These are phyloP conservation scores for Irena cyanogastra DNA, from an alignment of 2,113 vertebrate species.

Conservation along the genomic window DNA sequence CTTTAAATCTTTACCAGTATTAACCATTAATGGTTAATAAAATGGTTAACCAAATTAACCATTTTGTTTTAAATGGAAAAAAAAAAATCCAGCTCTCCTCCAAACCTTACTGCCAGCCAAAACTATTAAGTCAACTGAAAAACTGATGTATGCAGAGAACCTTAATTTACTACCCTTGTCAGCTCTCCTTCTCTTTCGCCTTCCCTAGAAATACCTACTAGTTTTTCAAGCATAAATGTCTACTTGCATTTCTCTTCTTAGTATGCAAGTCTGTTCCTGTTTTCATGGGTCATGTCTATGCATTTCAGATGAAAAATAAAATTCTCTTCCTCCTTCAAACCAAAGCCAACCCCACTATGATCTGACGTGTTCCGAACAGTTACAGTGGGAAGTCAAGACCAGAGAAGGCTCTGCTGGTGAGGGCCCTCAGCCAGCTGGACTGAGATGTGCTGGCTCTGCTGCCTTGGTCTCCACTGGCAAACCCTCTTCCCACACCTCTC, in stretches of 20 bases:
- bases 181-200: background rate
- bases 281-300: background rate
- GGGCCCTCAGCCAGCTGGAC: background rate
- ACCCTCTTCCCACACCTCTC: background rate
- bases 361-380: background rate
- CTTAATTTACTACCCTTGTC: background rate
- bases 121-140: background rate
- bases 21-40: no score
- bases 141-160: background rate
- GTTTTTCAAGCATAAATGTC: constrained; percentile 4
- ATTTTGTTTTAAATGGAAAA: background rate
- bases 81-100: background rate
- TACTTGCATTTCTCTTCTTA: background rate
- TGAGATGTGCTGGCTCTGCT: background rate
- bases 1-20: background rate
- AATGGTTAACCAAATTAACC: no score
- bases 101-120: background rate
- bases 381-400: background rate
- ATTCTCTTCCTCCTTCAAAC: background rate
- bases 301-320: background rate
- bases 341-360: background rate
- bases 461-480: background rate
- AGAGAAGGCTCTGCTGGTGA: background rate
- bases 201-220: background rate
- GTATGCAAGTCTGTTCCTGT: constrained; percentile 6